Evolutionary conservation across 2,113 vertebrate genomes (phyloP).

Genomic region (Tympanuchus pallidicinctus): DNA sequence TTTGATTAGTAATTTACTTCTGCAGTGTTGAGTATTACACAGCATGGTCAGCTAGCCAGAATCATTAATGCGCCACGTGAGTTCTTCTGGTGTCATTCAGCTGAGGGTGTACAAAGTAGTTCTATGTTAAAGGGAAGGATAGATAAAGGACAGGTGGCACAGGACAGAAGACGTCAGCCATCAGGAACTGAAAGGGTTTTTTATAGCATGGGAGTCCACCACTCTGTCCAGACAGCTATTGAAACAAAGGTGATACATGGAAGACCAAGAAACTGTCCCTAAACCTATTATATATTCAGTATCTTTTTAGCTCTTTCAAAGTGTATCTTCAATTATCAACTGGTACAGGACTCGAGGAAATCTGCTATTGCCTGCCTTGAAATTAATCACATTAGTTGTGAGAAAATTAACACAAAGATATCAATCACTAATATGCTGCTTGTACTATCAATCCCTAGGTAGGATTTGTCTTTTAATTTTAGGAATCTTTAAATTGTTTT

Average conservation of each 20-base stretch:
- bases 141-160: neutral
- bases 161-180: neutral
- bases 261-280: neutral
- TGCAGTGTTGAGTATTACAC: neutral
- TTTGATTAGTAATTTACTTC: neutral
- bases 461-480: neutral
- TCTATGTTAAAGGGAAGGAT: neutral
- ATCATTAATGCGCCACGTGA: neutral
- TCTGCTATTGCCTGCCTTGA: neutral
- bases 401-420: neutral
- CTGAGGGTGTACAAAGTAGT: neutral
- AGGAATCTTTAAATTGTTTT: neutral
- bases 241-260: neutral
- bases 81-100: neutral
- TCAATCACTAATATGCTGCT: neutral
- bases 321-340: neutral
- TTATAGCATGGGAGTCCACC: neutral
- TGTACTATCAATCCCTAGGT: neutral
- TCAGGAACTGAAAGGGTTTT: neutral
- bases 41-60: neutral
- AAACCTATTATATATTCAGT: neutral
- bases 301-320: neutral
- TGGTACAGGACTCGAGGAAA: neutral
- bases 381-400: neutral
- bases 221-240: neutral